These are phyloP conservation scores for Semotilus atromaculatus DNA, from an alignment of 2,797 vertebrate genomes.

Conservation along the genomic window DNA sequence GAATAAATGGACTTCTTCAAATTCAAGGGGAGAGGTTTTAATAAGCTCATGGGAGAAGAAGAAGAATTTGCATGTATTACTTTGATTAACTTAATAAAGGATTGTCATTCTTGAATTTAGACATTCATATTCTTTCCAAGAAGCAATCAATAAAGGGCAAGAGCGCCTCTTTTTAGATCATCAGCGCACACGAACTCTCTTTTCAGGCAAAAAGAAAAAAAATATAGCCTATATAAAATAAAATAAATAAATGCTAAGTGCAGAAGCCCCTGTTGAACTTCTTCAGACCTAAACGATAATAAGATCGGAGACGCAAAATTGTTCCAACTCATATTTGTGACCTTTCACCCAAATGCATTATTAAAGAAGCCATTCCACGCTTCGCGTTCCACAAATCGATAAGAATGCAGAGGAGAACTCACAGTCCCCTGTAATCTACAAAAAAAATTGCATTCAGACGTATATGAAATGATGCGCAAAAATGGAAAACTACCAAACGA, in stretches of 20 bases:
- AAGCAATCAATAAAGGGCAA: constrained; percentile 85
- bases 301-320: constrained; percentile 41
- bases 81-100: constrained; percentile 99
- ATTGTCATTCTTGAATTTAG: constrained; percentile 95
- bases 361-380: constrained; percentile 66
- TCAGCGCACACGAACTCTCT: constrained; percentile 41
- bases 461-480: constrained; percentile 59
- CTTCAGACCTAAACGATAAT: constrained; percentile 27
- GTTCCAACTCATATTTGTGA: constrained; percentile 71
- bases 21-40: constrained; percentile 98
- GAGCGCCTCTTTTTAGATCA: constrained; percentile 65
- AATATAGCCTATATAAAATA: background rate
- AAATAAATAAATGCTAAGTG: constrained; percentile 23
- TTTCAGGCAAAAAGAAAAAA: constrained; percentile 14
- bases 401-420: constrained; percentile 58
- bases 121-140: constrained; percentile 93
- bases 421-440: constrained; percentile 66
- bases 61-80: constrained; percentile 99
- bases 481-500: constrained; percentile 58
- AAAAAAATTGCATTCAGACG: constrained; percentile 34
- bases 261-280: background rate
- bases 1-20: constrained; percentile 99
- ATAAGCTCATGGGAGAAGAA: constrained; percentile 96
- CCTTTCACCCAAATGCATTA: constrained; percentile 76
- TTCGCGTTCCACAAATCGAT: constrained; percentile 73